A percentile compares a stretch with the other conserved stretches of the same genome.
Evolutionary conservation across 2,797 vertebrate species (phyloP).

Genomic region (Uromys caudimaculatus): DNA sequence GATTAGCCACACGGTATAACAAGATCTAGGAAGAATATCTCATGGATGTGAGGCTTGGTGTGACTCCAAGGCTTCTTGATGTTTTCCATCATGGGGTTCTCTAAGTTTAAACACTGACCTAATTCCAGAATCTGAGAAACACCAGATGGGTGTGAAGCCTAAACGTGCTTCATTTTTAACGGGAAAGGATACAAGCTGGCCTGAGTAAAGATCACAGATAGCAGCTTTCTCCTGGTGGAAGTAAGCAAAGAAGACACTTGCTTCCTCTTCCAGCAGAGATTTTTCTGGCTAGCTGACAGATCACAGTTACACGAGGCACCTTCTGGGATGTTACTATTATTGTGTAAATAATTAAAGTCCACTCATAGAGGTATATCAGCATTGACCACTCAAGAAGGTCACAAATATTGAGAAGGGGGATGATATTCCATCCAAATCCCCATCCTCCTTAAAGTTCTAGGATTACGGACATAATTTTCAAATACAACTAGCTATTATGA

Average conservation of each 20-base stretch:
- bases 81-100: conserved; percentile 65
- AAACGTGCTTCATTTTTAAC: conserved; percentile 50
- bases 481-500: neutral
- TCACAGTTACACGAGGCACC: conserved; percentile 79
- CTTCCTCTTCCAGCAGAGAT: conserved; percentile 61
- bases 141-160: conserved; percentile 62
- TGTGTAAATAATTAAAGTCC: conserved; percentile 83
- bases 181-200: conserved; percentile 41
- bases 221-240: conserved; percentile 46
- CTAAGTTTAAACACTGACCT: conserved; percentile 82
- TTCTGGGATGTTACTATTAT: conserved; percentile 72
- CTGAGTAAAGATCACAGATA: conserved; percentile 58
- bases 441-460: conserved; percentile 32
- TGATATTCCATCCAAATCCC: conserved; percentile 60
- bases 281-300: conserved; percentile 68
- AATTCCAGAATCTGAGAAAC: conserved; percentile 78
- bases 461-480: neutral
- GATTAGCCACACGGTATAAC: neutral
- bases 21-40: neutral
- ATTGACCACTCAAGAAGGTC: conserved; percentile 70
- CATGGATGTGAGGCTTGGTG: conserved; percentile 7
- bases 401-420: conserved; percentile 53
- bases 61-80: conserved; percentile 47
- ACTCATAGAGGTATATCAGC: conserved; percentile 74
- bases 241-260: conserved; percentile 52